Evolutionary conservation across 2,113 vertebrate genomes (phyloP), one percentile per base, ranked within the genome.

Genomic region (Hyaena hyaena): DNA sequence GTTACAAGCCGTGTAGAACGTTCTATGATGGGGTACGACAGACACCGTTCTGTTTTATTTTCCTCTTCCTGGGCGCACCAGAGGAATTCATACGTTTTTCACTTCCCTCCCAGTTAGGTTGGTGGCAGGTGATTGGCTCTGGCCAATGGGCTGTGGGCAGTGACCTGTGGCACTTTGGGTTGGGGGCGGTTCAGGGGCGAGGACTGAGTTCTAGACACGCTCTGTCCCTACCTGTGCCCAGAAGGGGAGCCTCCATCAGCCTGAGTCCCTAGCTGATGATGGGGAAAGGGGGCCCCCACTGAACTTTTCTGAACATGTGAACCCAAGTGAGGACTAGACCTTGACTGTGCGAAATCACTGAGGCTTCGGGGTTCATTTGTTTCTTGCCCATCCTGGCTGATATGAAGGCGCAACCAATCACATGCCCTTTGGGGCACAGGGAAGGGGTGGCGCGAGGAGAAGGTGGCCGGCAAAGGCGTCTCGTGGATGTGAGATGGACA

Each of bases 11-110:
- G 2, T 0, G 21, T 16, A 33, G 55, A 19, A 43, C 26, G 4
- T 14, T 33, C 82, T 21, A 0, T 4, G 63, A 61, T 2, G 16
- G 21, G 8, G 1, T 3, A 10, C 0, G 0, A 48, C 19, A 48
- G 73, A 95, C 24, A 14, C 15, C 4, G 0, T 61, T 71, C 45
- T 3, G 17, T 23, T 33, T 48, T 10, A 55, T n/a, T 35, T 82
- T 28, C 68, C 10, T 68, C 66, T 35, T 35, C 50, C 71, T 89
- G 45, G 14, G n/a, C 61, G 5, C n/a, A 21, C 16, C 33, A 7
- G 15, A 81, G 10, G 79, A 16, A 35, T 23, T 28, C 23, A 0
- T 7, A 17, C 5, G 7, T 35, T 45, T 58, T 84, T 33, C 3
- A 5, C 55, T 24, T 58, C 23, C n/a, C 24, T 23, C 5, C 6